Percentiles rank a stretch among this genome's conserved stretches.
phyloP scores from a whole-genome alignment of 2,797 vertebrate genomes.

The Nannoperca obscura region DNA sequence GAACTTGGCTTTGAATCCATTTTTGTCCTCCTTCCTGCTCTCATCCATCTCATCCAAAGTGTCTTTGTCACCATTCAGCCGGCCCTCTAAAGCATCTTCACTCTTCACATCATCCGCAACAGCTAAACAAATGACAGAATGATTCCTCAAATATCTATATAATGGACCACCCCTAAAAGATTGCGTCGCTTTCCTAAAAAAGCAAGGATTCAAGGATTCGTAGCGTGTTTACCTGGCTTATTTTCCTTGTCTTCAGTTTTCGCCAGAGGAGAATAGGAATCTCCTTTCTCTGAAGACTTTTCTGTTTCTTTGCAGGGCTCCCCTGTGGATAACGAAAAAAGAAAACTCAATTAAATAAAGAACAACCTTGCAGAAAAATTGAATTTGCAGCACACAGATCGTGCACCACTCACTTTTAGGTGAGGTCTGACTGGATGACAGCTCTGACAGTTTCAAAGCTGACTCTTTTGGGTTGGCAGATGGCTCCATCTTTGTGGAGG shows the following conservation, averaged over 20 bases:
- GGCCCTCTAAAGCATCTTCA: slow-evolving; percentile 87
- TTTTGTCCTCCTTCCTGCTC: slow-evolving; percentile 90
- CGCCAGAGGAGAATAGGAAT: slow-evolving; percentile 75
- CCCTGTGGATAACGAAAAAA: slow-evolving; percentile 71
- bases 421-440: slow-evolving; percentile 73
- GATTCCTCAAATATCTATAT: background rate
- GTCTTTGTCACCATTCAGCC: slow-evolving; percentile 93
- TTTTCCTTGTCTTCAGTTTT: slow-evolving; percentile 88
- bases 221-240: slow-evolving; percentile 86
- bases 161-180: background rate
- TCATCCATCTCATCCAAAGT: slow-evolving; percentile 89
- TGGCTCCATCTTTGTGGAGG: slow-evolving; percentile 67
- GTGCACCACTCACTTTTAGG: slow-evolving; percentile 79
- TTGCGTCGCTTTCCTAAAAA: background rate
- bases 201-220: slow-evolving; percentile 8
- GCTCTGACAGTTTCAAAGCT: slow-evolving; percentile 72
- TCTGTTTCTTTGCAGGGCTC: slow-evolving; percentile 86
- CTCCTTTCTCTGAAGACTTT: slow-evolving; percentile 85
- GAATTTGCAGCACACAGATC: slow-evolving; percentile 1
- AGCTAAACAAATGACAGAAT: slow-evolving; percentile 28
- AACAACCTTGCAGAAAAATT: slow-evolving; percentile 2
- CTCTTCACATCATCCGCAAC: slow-evolving; percentile 85
- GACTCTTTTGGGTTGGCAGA: slow-evolving; percentile 73
- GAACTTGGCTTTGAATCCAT: slow-evolving; percentile 90
- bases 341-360: slow-evolving; percentile 28